A percentile compares a stretch with the other conserved stretches of the same genome.
These are phyloP conservation scores for Todiramphus saurophagus DNA, from an alignment of 2,113 vertebrate genomes.

Conservation along the genomic window DNA sequence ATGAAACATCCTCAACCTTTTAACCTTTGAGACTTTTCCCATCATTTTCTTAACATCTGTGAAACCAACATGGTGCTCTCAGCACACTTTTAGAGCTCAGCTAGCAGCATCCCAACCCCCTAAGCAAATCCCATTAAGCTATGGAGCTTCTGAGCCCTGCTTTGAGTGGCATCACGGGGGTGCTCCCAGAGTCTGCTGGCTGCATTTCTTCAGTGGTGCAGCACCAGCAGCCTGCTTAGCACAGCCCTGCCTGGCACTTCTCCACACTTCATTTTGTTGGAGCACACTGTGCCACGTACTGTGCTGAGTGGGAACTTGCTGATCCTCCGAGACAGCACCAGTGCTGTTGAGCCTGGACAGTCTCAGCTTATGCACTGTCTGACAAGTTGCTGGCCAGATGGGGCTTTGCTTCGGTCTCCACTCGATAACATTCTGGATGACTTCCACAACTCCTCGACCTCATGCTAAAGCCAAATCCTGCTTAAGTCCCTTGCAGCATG, in stretches of 20 bases:
- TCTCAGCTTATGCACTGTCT: not conserved
- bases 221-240: not conserved
- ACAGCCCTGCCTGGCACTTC: not conserved
- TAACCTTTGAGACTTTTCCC: not conserved
- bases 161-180: not conserved
- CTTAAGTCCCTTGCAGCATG: not conserved
- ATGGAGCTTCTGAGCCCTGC: not conserved
- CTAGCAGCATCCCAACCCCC: not conserved
- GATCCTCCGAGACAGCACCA: not conserved
- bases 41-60: not conserved
- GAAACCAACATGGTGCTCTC: not conserved
- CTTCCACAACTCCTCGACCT: conserved; percentile 16
- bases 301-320: not conserved
- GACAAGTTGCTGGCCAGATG: not conserved
- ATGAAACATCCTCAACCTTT: not conserved
- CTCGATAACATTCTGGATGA: not conserved
- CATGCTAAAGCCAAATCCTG: not conserved
- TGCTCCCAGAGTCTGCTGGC: not conserved
- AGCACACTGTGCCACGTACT: fast-evolving
- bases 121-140: not conserved
- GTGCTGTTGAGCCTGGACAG: not conserved
- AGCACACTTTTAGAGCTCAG: not conserved
- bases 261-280: not conserved
- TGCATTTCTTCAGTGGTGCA: not conserved
- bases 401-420: not conserved